phyloP scores from a whole-genome alignment of 2,888 invertebrate genomes.

The Cactoblastis cactorum region DNA sequence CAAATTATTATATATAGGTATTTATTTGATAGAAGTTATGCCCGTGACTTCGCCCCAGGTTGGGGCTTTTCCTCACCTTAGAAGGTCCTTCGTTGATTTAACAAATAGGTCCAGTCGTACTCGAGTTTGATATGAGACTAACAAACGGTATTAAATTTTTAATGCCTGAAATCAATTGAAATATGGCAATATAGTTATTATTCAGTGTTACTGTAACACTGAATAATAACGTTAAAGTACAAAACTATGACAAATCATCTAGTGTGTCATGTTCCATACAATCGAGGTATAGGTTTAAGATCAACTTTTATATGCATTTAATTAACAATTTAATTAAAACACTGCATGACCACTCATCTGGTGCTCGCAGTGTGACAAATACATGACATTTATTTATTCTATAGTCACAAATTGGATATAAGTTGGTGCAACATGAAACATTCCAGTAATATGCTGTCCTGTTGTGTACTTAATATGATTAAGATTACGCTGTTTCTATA shows the following conservation, averaged over 20 bases:
- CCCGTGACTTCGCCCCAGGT: too few relatives aligned
- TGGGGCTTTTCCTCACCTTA: too few relatives aligned
- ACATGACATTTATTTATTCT: conserved; percentile 6
- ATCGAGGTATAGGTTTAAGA: background rate
- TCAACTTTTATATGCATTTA: conserved; percentile 52
- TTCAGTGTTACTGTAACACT: background rate
- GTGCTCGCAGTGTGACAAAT: conserved; percentile 12
- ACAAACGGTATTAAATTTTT: too few relatives aligned
- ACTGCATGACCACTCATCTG: conserved; percentile 59
- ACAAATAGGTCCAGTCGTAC: too few relatives aligned
- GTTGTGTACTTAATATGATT: conserved; percentile 67
- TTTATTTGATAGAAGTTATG: too few relatives aligned
- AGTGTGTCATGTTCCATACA: background rate
- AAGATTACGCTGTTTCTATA: conserved; percentile 46
- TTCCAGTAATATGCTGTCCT: conserved; percentile 73
- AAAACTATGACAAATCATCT: conserved; percentile 1
- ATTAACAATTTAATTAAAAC: conserved; percentile 52
- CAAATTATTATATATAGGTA: too few relatives aligned
- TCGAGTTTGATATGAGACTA: too few relatives aligned
- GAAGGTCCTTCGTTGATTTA: too few relatives aligned
- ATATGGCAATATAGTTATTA: background rate
- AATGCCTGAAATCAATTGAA: background rate
- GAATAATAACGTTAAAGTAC: too few relatives aligned
- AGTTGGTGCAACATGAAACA: conserved; percentile 47
- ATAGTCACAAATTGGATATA: conserved; percentile 19